These are phyloP conservation scores for Arrhamphus sclerolepis DNA, from an alignment of 2,797 vertebrate genomes.

Conservation along the genomic window DNA sequence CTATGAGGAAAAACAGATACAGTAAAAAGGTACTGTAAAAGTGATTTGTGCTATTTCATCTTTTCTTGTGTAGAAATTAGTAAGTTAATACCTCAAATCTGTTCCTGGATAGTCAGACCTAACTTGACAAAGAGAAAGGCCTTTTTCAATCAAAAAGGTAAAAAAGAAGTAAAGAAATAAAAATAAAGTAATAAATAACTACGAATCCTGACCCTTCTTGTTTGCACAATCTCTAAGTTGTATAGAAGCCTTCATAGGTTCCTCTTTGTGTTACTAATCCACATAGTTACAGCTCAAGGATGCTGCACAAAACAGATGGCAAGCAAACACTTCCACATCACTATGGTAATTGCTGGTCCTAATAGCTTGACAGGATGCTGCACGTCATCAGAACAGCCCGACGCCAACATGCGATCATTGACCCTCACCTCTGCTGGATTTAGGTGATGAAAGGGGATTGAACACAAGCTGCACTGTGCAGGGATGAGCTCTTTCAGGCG, in stretches of 20 bases:
- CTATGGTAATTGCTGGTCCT: constrained; percentile 8
- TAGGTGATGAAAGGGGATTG: constrained; percentile 42
- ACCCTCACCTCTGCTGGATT: constrained; percentile 49
- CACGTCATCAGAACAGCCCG: constrained; percentile 35
- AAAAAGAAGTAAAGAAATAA: too few relatives aligned
- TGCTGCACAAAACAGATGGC: constrained; percentile 14
- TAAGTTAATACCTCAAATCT: not conserved
- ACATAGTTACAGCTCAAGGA: constrained; percentile 17
- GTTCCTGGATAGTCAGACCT: not conserved
- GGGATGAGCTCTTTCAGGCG: constrained; percentile 38
- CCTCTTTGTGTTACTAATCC: not conserved
- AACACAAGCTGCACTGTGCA: constrained; percentile 31
- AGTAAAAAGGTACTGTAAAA: too few relatives aligned
- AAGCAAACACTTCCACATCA: constrained; percentile 17
- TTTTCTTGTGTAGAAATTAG: too few relatives aligned
- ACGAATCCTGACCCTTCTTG: not conserved
- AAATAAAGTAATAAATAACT: not conserved
- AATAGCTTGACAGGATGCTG: constrained; percentile 31
- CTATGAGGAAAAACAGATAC: too few relatives aligned
- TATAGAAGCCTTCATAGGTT: not conserved
- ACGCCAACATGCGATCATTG: constrained; percentile 36
- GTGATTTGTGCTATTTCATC: too few relatives aligned
- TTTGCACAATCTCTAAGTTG: not conserved
- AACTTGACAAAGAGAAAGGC: constrained; percentile 1
- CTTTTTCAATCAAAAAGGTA: too few relatives aligned